phyloP scores from a whole-genome alignment of 2,888 invertebrate genomes.

The Hetaerina titia region DNA sequence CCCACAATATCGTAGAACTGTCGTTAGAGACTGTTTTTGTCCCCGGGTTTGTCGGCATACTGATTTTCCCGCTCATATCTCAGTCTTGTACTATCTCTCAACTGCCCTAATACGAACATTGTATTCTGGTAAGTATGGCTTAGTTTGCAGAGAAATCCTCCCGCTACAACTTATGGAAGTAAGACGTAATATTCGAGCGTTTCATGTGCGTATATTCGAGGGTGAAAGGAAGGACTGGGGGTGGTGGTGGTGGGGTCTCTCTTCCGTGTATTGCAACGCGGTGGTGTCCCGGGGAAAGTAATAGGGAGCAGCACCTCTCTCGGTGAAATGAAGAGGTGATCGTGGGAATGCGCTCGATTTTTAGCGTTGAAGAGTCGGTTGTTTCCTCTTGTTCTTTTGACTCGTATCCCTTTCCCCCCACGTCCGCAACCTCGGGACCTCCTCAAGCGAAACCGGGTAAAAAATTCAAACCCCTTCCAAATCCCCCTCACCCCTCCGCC shows the following conservation, averaged over 20 bases:
- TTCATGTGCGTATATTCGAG: too few species aligned
- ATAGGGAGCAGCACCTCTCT: not conserved
- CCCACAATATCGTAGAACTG: too few species aligned
- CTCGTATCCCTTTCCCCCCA: not conserved
- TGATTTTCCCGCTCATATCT: too few species aligned
- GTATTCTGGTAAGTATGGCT: too few species aligned
- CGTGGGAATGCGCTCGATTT: conserved; percentile 22
- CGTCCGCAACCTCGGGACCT: not conserved
- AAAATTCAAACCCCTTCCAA: not conserved
- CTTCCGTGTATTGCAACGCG: not conserved
- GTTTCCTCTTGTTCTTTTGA: not conserved
- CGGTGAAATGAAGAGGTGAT: conserved; percentile 8
- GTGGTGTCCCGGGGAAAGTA: not conserved
- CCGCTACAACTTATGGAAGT: not conserved
- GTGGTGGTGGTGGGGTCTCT: not conserved
- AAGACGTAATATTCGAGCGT: not conserved
- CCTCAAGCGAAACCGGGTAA: conserved; percentile 11
- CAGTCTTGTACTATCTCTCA: too few species aligned
- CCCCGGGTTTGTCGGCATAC: too few species aligned
- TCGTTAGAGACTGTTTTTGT: too few species aligned
- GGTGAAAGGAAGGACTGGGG: not conserved
- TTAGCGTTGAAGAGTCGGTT: not conserved
- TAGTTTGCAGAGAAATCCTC: too few species aligned
- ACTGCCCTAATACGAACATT: too few species aligned
- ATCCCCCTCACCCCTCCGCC: not conserved